Conservation (phyloP, 1,140 invertebrate species). For the Drosophila equinoxialis region DNA sequence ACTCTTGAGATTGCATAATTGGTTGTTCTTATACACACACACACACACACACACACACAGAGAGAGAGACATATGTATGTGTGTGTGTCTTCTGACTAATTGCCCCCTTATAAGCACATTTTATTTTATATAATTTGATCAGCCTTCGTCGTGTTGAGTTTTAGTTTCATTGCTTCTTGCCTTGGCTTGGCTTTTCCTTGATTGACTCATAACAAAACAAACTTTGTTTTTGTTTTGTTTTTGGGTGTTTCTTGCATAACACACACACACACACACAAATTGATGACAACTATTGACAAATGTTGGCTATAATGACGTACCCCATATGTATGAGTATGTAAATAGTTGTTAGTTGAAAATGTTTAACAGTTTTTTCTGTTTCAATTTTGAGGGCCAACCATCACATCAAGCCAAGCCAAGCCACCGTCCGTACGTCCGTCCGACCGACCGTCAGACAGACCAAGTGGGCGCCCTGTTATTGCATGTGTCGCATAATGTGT, state of each 20-base stretch:
- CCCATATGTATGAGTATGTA: conserved; percentile 24
- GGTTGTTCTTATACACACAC: not conserved
- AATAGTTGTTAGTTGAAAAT: conserved; percentile 20
- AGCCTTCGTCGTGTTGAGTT: conserved; percentile 17
- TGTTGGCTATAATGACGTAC: conserved; percentile 40
- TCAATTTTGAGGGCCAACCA: conserved; percentile 39
- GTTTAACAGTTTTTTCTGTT: conserved; percentile 17
- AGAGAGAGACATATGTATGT: too few relatives aligned
- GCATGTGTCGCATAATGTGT: conserved; percentile 63
- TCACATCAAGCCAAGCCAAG: conserved; percentile 3
- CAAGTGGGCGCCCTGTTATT: conserved; percentile 21
- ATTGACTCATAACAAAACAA: conserved; percentile 54
- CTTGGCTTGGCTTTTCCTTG: conserved; percentile 6
- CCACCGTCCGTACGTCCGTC: too few relatives aligned
- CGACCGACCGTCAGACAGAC: not conserved
- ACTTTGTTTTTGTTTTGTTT: conserved; percentile 18
- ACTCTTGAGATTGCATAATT: conserved; percentile 11
- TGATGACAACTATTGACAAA: conserved; percentile 23
- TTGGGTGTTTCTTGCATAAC: conserved; percentile 5
- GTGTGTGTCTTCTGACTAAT: conserved; percentile 14
- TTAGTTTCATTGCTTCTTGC: conserved; percentile 12
- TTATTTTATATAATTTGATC: conserved; percentile 25
- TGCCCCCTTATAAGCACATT: conserved; percentile 15
- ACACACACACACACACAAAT: not conserved
- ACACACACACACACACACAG: not conserved